Base-by-base conservation (phyloP, 1,140 invertebrate genomes). In the Laodelphax striatellus region DNA sequence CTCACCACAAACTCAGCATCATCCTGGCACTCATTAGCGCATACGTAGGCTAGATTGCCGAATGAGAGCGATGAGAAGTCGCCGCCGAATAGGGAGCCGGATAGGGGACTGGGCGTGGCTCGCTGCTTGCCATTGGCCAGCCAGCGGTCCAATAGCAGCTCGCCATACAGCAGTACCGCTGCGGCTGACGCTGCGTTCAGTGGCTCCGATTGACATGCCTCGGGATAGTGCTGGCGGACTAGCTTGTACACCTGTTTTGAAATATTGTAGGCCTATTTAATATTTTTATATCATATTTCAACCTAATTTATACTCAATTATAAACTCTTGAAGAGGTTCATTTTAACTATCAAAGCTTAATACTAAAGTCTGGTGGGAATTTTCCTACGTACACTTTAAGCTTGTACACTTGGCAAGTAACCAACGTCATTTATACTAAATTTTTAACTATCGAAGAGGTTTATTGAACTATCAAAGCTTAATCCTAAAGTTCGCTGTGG, bases 131-230 rank as follows among this genome's bases (percentile, higher is more conserved):
- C 65, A 43, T 72, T 72, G 46, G 70, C 71, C 5, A 82, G 62
- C 75, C 79, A 81, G 62, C 73, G 73, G 69, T 82, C 79, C 0
- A 82, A 73, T 59, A 72, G 70, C 44, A 86, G 71, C 75, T 87
- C 86, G 58, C 81, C 80, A 66, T 76, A 82, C 13, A 86, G 24
- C 1, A 60, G 19, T 11, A 53, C 41, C 2, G 59, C 59, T 9
- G 14, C 11, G 2, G 31, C 59, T 24, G 28, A 24, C 1, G 6
- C 16, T 14, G 14, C 14, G 21, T 50, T 14, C 14, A 50, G 11
- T 10, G 46, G 16, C 21, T 50, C 2, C 21, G 11, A 50, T 14
- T 50, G 11, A 17, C 46, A 50, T 8, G 16, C 21, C 11, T 50
- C 46, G 9, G 46, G 46, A 10, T 17, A 50, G 46, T 50, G 46